Conservation (phyloP, 2,888 invertebrate species). For the Sacculina carcini region DNA sequence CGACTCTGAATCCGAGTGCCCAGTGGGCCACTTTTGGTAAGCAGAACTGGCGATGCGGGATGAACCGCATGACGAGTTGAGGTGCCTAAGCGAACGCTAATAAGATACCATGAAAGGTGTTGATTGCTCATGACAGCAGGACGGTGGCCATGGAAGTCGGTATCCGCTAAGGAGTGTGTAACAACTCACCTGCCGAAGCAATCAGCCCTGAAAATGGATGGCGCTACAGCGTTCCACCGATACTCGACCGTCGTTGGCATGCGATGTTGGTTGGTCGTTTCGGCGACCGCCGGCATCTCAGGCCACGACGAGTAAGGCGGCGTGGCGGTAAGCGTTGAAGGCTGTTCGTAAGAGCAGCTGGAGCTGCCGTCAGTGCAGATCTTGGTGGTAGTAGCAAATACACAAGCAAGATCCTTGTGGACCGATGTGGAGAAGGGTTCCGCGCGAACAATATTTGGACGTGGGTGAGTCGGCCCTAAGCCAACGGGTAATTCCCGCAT, state of each 20-base stretch:
- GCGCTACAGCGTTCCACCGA: slow-evolving; percentile 30
- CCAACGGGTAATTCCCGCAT: slow-evolving; percentile 12
- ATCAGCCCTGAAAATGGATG: slow-evolving; percentile 39
- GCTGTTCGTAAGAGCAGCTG: slow-evolving; percentile 29
- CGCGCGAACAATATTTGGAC: slow-evolving; percentile 9
- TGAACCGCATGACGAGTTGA: slow-evolving; percentile 43
- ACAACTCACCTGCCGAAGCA: slow-evolving; percentile 36
- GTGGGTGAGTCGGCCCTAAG: slow-evolving; percentile 10
- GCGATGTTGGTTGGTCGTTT: slow-evolving; percentile 15
- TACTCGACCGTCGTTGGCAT: slow-evolving; percentile 20
- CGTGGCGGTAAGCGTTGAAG: slow-evolving; percentile 31
- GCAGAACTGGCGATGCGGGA: slow-evolving; percentile 52
- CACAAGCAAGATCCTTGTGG: slow-evolving; percentile 31
- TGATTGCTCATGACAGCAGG: slow-evolving; percentile 14
- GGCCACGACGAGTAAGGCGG: slow-evolving; percentile 35
- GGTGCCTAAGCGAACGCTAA: slow-evolving; percentile 34
- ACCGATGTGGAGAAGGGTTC: slow-evolving; percentile 18
- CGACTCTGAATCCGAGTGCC: too few species aligned
- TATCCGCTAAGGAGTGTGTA: slow-evolving; percentile 35
- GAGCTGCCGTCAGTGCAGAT: slow-evolving; percentile 26
- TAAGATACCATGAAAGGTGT: slow-evolving; percentile 32
- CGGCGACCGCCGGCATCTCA: too few species aligned
- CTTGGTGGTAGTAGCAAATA: slow-evolving; percentile 46
- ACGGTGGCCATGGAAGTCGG: slow-evolving; percentile 42
- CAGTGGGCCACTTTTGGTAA: slow-evolving; percentile 46